Base-by-base conservation (phyloP, 2,113 vertebrate species). In the Poeciliopsis retropinna region DNA sequence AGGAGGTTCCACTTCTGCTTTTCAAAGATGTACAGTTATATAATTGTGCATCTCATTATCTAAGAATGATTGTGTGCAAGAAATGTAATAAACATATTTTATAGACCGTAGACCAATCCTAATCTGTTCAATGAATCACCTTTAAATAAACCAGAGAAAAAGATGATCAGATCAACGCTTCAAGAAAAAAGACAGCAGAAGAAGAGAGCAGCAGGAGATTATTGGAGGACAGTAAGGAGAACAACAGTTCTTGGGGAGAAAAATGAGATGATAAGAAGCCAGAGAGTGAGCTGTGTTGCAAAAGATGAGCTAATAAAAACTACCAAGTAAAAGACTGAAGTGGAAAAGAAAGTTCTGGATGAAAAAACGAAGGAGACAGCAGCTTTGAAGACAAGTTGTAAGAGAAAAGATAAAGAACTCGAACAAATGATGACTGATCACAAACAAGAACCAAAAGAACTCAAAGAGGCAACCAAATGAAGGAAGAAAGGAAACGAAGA, bases 401-500 rank as follows among this genome's bases (percentile, higher is more conserved):
- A 39, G 34, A 17, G 65, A 60, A 78, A 78, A 70, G 63, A 70
- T 37, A 27, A 66, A 57, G 51, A 71, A 2, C 34, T 30, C 9
- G 44, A 70, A 0, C 64, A 73, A 67, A 73, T 67, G 64, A 44
- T 68, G 76, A 41, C 7, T 14, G 51, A 77, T 41, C 83, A 76
- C 13, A 62, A 41, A 67, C 44, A 29, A 67, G 69, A 84, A 76
- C 25, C 47, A 7, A n/a, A 51, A 13, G 44, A 81, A 47, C 67
- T 88, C n/a, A 61, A 79, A 85, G 64, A 76, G 6, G 34, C 37
- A 17, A 68, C 64, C 4, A 39, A 69, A 25, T 29, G 65, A 29
- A 70, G 84, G 44, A 75, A 44, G 61, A 76, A 29, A 72, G 69
- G 80, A 66, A 81, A 79, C 1, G 25, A 81, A 34, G 47, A 79